phyloP scores from a whole-genome alignment of 2,797 vertebrate genomes.

The Anguilla anguilla region DNA sequence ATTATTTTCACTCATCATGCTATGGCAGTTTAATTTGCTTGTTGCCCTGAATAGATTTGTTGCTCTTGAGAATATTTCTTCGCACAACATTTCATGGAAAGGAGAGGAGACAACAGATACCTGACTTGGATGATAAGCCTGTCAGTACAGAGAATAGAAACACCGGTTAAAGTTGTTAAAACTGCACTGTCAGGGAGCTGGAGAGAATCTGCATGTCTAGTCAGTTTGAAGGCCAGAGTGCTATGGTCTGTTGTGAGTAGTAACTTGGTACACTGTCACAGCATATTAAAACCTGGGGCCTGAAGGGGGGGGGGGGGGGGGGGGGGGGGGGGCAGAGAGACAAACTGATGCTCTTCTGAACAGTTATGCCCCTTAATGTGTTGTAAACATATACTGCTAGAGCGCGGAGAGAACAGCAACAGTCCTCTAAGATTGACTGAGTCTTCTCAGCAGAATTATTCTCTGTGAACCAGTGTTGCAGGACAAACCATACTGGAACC shows the following conservation, averaged over 20 bases:
- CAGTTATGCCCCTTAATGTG: not conserved
- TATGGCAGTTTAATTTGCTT: not conserved
- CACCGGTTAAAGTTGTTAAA: not conserved
- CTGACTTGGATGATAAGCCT: not conserved
- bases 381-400: constrained; percentile 8
- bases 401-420: not conserved
- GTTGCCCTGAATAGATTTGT: not conserved
- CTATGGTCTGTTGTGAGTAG: not conserved
- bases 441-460: not conserved
- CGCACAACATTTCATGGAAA: not conserved
- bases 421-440: constrained; percentile 6
- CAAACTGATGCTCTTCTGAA: not conserved
- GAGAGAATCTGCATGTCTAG: constrained; percentile 11
- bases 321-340: not conserved
- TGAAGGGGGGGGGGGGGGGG: not conserved
- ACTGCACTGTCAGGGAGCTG: constrained; percentile 8
- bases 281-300: not conserved
- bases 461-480: not conserved
- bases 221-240: constrained; percentile 12
- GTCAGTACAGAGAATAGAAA: not conserved
- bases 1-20: not conserved
- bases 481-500: not conserved
- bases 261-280: constrained; percentile 21
- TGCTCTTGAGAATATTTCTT: not conserved
- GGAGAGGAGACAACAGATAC: not conserved